Evolutionary conservation across 2,797 vertebrate species (phyloP), one percentile per base, ranked within the genome.

Genomic region (Lacerta agilis): DNA sequence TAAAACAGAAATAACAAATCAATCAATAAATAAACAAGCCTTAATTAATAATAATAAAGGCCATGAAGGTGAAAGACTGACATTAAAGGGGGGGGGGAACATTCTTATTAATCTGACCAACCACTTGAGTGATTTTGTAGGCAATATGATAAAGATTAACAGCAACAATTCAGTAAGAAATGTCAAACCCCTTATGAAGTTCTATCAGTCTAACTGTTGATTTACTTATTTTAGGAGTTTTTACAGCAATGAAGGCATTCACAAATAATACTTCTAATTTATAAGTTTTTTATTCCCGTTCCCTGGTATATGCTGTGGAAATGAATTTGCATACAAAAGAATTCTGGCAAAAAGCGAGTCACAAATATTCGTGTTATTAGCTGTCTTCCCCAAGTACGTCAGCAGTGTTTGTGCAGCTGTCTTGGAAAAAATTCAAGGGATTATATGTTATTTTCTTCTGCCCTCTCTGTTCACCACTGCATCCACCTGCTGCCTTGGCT

Each of bases 211-310:
- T n/a, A 66, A 3, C 73, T 66, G 43, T 66, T 76, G 86, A 69
- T 58, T 15, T 69, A 23, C 64, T 43, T 79, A 43, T 84, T 78
- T 49, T 61, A 58, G 13, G 33, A 25, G 15, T 66, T 49, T 49
- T 85, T 64, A 29, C 13, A 49, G 69, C 25, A 85, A 49, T 73
- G 49, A 80, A 85, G n/a, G 5, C 23, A 76, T 80, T 92, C 91
- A 87, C 84, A 94, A 94, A 93, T 83, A 49, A 86, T 82, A 90
- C 80, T 89, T 86, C 89, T 45, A 85, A 66, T 75, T 4, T 73
- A n/a, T 80, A 13, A 58, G 36, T 75, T 75, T 29, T 29, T 82
- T 4, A 43, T 17, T 82, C 80, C 27, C 17, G 7, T 69, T 27
- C 45, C 69, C 17, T 55, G n/a, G 15, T 36, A 17, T 79, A 79